Evolutionary conservation across 2,113 vertebrate genomes (phyloP), one percentile per base, ranked within the genome.

Genomic region (Tetraodon nigroviridis): DNA sequence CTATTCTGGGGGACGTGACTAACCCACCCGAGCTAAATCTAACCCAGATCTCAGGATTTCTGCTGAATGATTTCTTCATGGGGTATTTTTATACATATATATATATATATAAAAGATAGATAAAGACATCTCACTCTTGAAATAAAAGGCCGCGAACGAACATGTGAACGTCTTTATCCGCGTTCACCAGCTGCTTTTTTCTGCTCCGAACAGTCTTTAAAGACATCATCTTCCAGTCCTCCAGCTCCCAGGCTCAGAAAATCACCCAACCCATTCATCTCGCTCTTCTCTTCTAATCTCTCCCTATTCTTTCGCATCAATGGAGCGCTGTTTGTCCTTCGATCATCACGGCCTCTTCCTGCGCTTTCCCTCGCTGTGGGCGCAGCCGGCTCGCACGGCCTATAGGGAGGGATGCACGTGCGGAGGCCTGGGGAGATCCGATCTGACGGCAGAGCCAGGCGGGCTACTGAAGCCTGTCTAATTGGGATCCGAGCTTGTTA

Each of bases 401-500:
- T 83, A 66, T 79, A 75, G 67, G 77, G 57, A 73, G 69, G 61
- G 79, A 84, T 81, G 64, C 81, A 86, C 81, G 75, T 84, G 82
- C 78, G 66, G 51, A 61, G 61, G 77, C 69, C 65, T 55, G 58
- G 64, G 61, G 77, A 82, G 84, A 85, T 80, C 54, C 27, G 63
- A 86, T 80, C 81, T 77, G 69, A 80, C 48, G 29, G 55, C 69
- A 79, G 70, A 58, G 62, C 14, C 14, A 68, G 55, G 45, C 65
- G 18, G 21, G 75, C 76, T 76, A 83, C 65, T 69, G 78, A 87
- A 73, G 83, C 82, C 85, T 86, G 82, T 86, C 88, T 88, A 90
- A 90, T 88, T 87, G 84, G 87, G 78, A 81, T 84, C 75, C 80
- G 82, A 87, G 87, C 85, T 89, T 89, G 86, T 89, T 89, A 89